Conservation (phyloP, 2,113 vertebrate genomes). For the Lonchura striata region DNA sequence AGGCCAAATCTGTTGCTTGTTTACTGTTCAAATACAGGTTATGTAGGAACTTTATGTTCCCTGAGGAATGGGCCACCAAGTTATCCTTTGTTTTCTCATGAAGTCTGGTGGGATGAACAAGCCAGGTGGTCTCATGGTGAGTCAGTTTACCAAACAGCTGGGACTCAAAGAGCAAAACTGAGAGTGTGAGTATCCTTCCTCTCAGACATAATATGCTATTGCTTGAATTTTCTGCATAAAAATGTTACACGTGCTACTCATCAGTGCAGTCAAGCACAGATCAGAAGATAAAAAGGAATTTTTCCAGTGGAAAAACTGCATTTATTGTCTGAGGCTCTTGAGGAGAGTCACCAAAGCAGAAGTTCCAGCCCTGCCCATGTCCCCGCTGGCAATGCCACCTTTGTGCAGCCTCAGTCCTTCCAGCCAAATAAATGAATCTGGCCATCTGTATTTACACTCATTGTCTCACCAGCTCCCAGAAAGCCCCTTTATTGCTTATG, state of each 20-base stretch:
- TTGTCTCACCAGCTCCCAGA: conserved; percentile 19
- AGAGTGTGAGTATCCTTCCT: background rate
- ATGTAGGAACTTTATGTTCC: background rate
- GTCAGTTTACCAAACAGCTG: background rate
- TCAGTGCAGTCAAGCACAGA: background rate
- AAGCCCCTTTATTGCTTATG: conserved; percentile 35
- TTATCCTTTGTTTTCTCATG: background rate
- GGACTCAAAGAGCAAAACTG: background rate
- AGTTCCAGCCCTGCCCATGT: background rate
- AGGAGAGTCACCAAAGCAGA: background rate
- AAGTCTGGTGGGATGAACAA: background rate
- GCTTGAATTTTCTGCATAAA: background rate
- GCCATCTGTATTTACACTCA: conserved; percentile 52
- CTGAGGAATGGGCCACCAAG: background rate
- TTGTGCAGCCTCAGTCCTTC: background rate
- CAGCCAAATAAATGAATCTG: background rate
- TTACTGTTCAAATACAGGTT: background rate
- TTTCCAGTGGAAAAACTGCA: background rate
- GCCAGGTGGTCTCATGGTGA: background rate
- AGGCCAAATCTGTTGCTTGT: background rate
- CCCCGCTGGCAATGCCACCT: background rate
- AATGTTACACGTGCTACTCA: accelerated
- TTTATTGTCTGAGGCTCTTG: background rate
- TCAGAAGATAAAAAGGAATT: background rate
- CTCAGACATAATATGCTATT: background rate